These are phyloP conservation scores for Drepanosiphum platanoidis DNA, from an alignment of 2,888 invertebrate genomes.

Conservation along the genomic window DNA sequence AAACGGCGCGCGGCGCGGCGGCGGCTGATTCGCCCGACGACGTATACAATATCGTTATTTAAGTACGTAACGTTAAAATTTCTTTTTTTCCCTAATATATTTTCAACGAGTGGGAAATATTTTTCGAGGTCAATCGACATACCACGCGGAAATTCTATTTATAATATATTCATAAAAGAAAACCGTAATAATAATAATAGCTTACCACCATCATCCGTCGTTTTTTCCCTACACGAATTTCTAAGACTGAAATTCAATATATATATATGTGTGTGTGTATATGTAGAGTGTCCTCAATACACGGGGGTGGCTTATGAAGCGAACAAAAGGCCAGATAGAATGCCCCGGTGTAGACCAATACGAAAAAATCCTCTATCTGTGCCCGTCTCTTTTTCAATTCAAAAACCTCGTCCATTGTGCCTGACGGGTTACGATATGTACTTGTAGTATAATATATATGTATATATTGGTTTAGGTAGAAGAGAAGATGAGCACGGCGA, in stretches of 20 bases:
- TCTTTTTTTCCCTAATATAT: neutral
- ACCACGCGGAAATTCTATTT: neutral
- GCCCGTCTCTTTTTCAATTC: constrained; percentile 47
- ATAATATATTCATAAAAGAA: neutral
- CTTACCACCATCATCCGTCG: neutral
- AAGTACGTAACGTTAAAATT: neutral
- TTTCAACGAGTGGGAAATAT: neutral
- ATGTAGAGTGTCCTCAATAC: constrained; percentile 13
- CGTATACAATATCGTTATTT: neutral
- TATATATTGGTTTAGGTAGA: neutral
- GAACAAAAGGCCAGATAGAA: constrained; percentile 25
- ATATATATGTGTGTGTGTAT: neutral
- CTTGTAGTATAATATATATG: neutral
- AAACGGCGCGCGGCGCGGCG: neutral
- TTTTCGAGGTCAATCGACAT: neutral
- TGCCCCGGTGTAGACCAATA: constrained; percentile 29
- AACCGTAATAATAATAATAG: neutral
- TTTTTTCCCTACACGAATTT: neutral
- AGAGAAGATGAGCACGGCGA: neutral
- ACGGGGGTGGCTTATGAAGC: constrained; percentile 18
- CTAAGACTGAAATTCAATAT: neutral
- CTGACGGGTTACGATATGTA: constrained; percentile 27
- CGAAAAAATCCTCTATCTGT: constrained; percentile 21
- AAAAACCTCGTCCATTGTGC: constrained; percentile 50
- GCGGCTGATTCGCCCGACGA: neutral